Evolutionary conservation across 2,113 vertebrate species (phyloP), one percentile per base, ranked within the genome.

Genomic region (Chloropsis cyanopogon): DNA sequence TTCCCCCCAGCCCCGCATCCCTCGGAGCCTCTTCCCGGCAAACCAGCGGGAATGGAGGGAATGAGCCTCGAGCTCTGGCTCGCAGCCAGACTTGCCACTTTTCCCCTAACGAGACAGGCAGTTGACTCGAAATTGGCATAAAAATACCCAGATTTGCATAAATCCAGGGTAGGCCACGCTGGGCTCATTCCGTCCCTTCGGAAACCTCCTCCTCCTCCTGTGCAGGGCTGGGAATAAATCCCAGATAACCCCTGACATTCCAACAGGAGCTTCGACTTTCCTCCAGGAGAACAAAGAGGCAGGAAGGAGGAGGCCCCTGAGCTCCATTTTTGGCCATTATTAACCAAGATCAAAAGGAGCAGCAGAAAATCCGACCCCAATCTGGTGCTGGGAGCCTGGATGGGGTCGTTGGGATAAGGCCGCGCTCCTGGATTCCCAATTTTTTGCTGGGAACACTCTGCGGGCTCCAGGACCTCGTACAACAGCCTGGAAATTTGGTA

Each of bases 91-190:
- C 54, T 77, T 90, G 66, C 92, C 92, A 82, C 79, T 92, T 88
- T 50, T 61, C 46, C 78, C 85, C 50, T 65, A 47, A 57, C 15
- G 47, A 96, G 93, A 93, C 90, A 90, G 88, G 59, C 82, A 76
- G 65, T 76, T 72, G 90, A 56, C 57, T 96, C 71, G 11, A 69
- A 94, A 92, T 94, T 94, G 93, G 95, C 96, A 95, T 42, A n/a
- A 92, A 96, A 94, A 80, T 20, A 49, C 20, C 29, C 57, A 28
- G 54, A 93, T 96, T 94, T 93, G 86, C 92, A 94, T 94, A 95
- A 94, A 95, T 88, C 90, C 22, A 21, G 85, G 92, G 46, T 88
- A 95, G 85, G 57, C 41, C 75, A 52, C 5, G 63, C 87, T 29
- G 1, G 9, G 93, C 70, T 95, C 81, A 7, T 79, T 56, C 88